These are phyloP conservation scores for Nibea albiflora DNA, from an alignment of 2,113 vertebrate species.

Conservation along the genomic window DNA sequence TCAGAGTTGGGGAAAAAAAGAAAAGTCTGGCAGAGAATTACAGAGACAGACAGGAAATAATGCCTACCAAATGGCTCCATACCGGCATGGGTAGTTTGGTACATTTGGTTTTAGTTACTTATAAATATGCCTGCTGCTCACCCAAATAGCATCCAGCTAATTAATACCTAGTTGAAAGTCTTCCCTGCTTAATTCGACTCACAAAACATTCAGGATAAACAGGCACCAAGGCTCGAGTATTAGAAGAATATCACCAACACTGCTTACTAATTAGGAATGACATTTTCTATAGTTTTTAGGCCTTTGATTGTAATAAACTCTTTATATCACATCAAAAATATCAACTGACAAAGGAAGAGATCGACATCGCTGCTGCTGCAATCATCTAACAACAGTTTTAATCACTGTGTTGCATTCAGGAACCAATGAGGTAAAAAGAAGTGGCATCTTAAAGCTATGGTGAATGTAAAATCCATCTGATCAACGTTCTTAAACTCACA, in stretches of 20 bases:
- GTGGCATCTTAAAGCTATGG: not conserved
- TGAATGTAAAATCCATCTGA: not conserved
- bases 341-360: not conserved
- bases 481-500: not conserved
- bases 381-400: not conserved
- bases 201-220: slow-evolving; percentile 69
- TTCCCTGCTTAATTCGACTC: slow-evolving; percentile 70
- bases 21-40: not conserved
- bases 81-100: not conserved
- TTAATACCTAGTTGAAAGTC: slow-evolving; percentile 71
- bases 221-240: not conserved
- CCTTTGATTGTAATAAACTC: not conserved
- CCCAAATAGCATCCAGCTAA: slow-evolving; percentile 64
- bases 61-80: slow-evolving; percentile 3
- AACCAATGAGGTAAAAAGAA: not conserved
- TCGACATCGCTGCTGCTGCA: not conserved
- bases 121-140: not conserved
- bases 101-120: slow-evolving; percentile 19
- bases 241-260: not conserved
- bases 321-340: too few species aligned
- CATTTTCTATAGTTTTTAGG: not conserved
- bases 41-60: slow-evolving; percentile 4
- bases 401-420: not conserved
- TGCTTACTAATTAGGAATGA: not conserved
- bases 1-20: not conserved